phyloP scores from a whole-genome alignment of 2,888 invertebrate genomes.

The Drosophila testacea region DNA sequence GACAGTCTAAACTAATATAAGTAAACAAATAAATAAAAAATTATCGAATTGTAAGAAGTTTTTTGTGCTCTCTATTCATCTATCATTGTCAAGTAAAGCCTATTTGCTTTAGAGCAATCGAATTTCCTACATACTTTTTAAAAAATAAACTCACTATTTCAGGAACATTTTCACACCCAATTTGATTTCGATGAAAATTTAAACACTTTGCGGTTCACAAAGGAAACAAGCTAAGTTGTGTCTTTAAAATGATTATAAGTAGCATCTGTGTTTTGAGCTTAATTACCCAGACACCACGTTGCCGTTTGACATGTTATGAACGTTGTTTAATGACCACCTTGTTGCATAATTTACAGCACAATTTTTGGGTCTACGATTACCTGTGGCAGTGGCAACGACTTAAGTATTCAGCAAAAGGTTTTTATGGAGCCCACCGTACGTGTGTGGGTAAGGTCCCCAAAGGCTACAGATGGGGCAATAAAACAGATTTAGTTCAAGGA shows the following conservation, averaged over 20 bases:
- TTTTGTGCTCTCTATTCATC: no score
- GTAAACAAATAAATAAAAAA: no score
- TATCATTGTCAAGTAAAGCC: no score
- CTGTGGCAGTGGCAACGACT: conserved; percentile 53
- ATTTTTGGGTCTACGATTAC: conserved; percentile 49
- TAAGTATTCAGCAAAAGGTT: conserved; percentile 73
- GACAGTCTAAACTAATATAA: no score
- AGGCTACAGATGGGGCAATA: conserved; percentile 55
- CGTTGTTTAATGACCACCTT: conserved; percentile 63
- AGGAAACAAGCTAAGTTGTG: not conserved
- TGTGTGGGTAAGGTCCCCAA: conserved; percentile 36
- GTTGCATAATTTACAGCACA: conserved; percentile 71
- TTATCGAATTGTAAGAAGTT: no score
- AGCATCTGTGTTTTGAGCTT: conserved; percentile 57
- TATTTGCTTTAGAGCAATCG: no score
- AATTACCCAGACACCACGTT: conserved; percentile 71
- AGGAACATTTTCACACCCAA: not conserved
- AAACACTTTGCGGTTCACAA: conserved; percentile 1
- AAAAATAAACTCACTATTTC: not conserved
- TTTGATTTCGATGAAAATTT: not conserved
- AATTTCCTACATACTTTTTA: not conserved
- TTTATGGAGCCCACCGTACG: conserved; percentile 59
- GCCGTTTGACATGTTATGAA: conserved; percentile 56
- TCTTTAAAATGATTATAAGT: conserved; percentile 21
- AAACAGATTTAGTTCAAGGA: conserved; percentile 71